Conservation (phyloP, 2,113 vertebrate genomes). For the Gila orcuttii region DNA sequence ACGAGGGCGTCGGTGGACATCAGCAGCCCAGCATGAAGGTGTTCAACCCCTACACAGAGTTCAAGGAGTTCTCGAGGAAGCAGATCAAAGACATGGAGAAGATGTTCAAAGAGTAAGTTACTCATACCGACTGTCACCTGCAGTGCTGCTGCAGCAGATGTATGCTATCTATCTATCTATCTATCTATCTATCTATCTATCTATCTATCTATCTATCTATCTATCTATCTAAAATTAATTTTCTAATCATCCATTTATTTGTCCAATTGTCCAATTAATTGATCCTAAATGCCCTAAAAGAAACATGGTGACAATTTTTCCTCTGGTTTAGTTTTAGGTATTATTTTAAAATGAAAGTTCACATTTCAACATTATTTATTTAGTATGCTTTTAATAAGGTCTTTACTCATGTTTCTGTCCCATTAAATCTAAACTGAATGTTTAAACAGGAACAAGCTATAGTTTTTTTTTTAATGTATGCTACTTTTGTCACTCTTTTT, state of each 20-base stretch:
- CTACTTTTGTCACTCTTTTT: background rate
- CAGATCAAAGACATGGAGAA: slow-evolving; percentile 96
- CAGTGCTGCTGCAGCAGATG: background rate
- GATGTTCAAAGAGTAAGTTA: slow-evolving; percentile 92
- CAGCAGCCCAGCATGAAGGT: slow-evolving; percentile 82
- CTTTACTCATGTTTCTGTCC: background rate
- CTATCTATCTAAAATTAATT: background rate
- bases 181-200: slow-evolving; percentile 22
- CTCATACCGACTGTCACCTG: background rate
- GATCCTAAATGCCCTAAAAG: background rate
- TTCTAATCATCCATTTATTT: no score
- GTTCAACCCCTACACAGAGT: slow-evolving; percentile 92
- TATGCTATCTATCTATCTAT: background rate
- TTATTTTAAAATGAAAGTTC: background rate
- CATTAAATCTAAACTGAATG: background rate
- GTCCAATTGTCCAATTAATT: background rate
- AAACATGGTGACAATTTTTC: background rate
- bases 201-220: slow-evolving; percentile 4
- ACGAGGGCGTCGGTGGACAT: slow-evolving; percentile 76
- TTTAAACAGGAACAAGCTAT: background rate
- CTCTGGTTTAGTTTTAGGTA: background rate
- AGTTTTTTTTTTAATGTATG: background rate
- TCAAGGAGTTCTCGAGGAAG: slow-evolving; percentile 92
- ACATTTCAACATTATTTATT: background rate
- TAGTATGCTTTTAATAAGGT: background rate